Evolutionary conservation across 1,140 invertebrate species (phyloP).

Genomic region (Littorina saxatilis): DNA sequence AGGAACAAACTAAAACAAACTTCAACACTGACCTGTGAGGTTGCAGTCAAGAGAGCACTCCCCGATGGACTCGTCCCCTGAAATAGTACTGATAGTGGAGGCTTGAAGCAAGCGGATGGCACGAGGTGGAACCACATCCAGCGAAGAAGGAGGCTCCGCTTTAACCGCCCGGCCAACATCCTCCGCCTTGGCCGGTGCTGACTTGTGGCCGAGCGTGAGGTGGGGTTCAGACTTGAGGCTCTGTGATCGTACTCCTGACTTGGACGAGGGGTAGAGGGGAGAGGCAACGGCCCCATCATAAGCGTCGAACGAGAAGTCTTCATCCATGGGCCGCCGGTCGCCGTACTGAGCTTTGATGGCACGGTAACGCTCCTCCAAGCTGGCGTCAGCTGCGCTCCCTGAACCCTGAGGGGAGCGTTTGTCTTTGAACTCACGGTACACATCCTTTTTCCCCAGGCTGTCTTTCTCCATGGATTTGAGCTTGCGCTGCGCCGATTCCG

Average conservation of each 20-base stretch:
- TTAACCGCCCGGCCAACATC: not conserved
- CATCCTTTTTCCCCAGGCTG: conserved; percentile 53
- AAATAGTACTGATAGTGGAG: conserved; percentile 46
- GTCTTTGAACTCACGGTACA: conserved; percentile 63
- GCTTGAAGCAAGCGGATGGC: conserved; percentile 40
- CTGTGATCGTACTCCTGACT: no score
- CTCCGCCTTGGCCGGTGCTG: not conserved
- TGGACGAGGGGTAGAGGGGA: not conserved
- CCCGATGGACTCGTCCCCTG: conserved; percentile 60
- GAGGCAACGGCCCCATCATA: not conserved
- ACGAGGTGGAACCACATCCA: conserved; percentile 44
- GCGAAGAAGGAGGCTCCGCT: conserved; percentile 47
- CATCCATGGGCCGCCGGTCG: not conserved
- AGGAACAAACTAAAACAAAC: not conserved
- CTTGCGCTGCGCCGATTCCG: conserved; percentile 53
- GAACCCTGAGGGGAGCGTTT: conserved; percentile 48
- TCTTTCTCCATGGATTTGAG: conserved; percentile 63
- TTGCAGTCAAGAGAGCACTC: conserved; percentile 62
- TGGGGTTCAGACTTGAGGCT: no score
- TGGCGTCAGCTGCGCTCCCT: conserved; percentile 32
- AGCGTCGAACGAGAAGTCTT: conserved; percentile 11
- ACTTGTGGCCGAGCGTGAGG: not conserved
- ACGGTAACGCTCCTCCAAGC: conserved; percentile 29
- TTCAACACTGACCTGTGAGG: conserved; percentile 51
- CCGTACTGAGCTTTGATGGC: conserved; percentile 43